Base-by-base conservation (phyloP, 2,113 vertebrate genomes). In the Orthonyx spaldingii region DNA sequence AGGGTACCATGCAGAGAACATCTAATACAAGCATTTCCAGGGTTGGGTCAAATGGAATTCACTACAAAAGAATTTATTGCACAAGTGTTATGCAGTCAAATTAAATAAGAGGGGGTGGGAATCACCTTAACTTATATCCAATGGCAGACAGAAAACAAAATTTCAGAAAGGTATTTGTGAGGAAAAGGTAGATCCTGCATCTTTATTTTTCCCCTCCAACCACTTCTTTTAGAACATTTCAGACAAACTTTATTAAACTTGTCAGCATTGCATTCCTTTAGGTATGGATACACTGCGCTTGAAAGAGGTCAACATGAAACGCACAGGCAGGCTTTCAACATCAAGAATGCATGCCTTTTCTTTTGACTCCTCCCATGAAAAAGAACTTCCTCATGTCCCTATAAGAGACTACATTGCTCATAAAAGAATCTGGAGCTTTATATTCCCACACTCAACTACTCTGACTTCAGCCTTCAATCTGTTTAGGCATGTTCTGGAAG, bases 261-360 rank as follows among this genome's bases (percentile, higher is more conserved):
- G 63, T 74, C 90, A 89, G 50, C 63, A 72, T 19, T 46, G 21
- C 91, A 91, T 87, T 94, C 78, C 59, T 87, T 70, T 46, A 63
- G n/a, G 27, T 96, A 87, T 65, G 19, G 74, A 89, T 55, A 84
- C 50, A 37, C 78, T 79, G 53, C 33, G 86, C 70, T 59, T 86
- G 46, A 69, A 66, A 93, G 90, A 85, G 84, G 87, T 85, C 81
- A 87, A 65, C 70, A 82, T 47, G 65, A 72, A 93, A 93, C 33
- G 6, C 57, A 72, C n/a, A 87, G 85, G 59, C 21, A 55, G 55
- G 39, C 84, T 95, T 96, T 94, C 78, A 89, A 42, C 63, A 72
- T 71, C 42, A 90, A 82, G 50, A 82, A 91, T n/a, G n/a, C 7
- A 11, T 12, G 42, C 70, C 53, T 91, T 81, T 37, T 52, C 44